Base-by-base conservation (phyloP, 2,797 vertebrate genomes). In the Urophycis tenuis region DNA sequence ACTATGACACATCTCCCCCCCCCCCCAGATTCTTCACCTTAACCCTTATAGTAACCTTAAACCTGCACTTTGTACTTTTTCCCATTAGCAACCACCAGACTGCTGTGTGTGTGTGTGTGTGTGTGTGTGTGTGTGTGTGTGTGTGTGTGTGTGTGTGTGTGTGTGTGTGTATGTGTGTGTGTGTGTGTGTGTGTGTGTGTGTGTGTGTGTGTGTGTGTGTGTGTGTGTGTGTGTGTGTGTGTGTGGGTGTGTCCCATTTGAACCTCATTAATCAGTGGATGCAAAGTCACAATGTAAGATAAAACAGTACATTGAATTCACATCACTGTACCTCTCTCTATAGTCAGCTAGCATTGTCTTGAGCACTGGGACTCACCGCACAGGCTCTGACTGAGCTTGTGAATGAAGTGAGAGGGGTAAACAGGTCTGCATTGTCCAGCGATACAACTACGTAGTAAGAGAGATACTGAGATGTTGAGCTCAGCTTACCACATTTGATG, bases 401-500 rank as follows among this genome's bases (percentile, higher is more conserved):
- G 19, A 17, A 49, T 17, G 41, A 49, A 49, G 41, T 6, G 14
- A 49, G 41, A 49, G 36, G 11, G 36, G 12, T 11, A 39, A 19
- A 41, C 39, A 8, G 39, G 7, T 41, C 39, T 41, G 12, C 12
- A 35, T 35, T 35, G 34, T 35, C 34, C 34, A 35, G 34, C 8
- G 34, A 35, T 35, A 35, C 34, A 35, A 35, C 34, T 35, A 35
- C 3, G 8, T 35, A 35, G 34, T 35, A 35, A 41, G 39, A n/a
- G n/a, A n/a, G n/a, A n/a, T n/a, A n/a, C n/a, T n/a, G n/a, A n/a
- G n/a, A n/a, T n/a, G 39, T 29, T 64, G 60, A 64, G n/a, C n/a
- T 64, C 60, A 67, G 86, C 91, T 53, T 83, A 92, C 92, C 77
- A 69, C 92, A 93, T 0, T 32, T 0, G 1, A 85, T 72, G 12